Percentiles rank a stretch among this genome's conserved stretches.
These are phyloP conservation scores for Ochropleura leucogaster DNA, from an alignment of 2,888 invertebrate species.

Conservation along the genomic window DNA sequence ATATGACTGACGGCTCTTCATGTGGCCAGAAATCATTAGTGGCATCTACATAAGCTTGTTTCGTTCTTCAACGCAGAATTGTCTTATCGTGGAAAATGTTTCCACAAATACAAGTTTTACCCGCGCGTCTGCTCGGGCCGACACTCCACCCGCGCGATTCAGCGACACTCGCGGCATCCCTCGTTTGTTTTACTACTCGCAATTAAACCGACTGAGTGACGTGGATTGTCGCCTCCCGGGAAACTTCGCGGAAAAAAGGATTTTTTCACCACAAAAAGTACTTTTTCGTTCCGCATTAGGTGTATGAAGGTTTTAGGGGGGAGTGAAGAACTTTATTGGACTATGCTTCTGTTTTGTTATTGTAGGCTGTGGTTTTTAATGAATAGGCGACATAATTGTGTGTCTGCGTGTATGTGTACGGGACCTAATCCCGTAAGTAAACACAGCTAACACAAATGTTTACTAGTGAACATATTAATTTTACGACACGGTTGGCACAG, in stretches of 20 bases:
- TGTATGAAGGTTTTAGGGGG: conserved; percentile 58
- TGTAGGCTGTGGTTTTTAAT: conserved; percentile 52
- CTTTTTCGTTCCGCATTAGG: conserved; percentile 64
- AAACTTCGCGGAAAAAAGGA: conserved; percentile 73
- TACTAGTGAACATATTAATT: conserved; percentile 1
- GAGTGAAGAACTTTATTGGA: conserved; percentile 62
- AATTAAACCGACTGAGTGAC: conserved; percentile 89
- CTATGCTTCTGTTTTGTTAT: conserved; percentile 58
- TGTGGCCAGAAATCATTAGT: too few species aligned
- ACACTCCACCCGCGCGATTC: conserved; percentile 74
- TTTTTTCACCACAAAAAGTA: conserved; percentile 66
- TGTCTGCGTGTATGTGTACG: conserved; percentile 8
- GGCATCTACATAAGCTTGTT: too few species aligned
- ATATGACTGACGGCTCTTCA: not conserved
- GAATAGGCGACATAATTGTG: conserved; percentile 33
- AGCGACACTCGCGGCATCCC: conserved; percentile 74
- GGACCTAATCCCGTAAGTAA: conserved; percentile 32
- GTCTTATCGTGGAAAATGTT: not conserved
- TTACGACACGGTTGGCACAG: too few species aligned
- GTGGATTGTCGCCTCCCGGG: conserved; percentile 85
- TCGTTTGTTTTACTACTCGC: conserved; percentile 88
- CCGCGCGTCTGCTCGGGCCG: conserved; percentile 70
- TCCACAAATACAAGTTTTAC: not conserved
- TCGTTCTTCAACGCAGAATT: not conserved
- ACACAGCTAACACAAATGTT: not conserved